Evolutionary conservation across 2,888 invertebrate species (phyloP).

Genomic region (Willowsia nigromaculata): DNA sequence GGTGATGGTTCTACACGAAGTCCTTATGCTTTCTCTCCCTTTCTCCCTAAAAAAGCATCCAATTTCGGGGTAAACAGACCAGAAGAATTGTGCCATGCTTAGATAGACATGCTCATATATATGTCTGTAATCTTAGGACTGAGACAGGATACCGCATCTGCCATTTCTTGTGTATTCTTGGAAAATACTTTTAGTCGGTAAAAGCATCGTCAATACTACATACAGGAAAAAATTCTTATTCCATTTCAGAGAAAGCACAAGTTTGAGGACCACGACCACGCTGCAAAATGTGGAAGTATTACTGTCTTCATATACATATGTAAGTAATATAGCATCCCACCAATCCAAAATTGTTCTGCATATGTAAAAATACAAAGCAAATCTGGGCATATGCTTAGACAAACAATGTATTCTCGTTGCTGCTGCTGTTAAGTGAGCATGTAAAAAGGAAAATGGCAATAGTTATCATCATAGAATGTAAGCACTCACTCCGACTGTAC

Average conservation of each 20-base stretch:
- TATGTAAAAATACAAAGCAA: constrained; percentile 15
- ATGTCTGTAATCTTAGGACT: constrained; percentile 1
- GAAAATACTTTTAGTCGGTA: constrained; percentile 29
- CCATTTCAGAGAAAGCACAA: background rate
- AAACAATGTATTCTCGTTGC: background rate
- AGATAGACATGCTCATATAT: constrained; percentile 50
- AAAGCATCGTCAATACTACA: constrained; percentile 31
- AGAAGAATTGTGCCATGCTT: constrained; percentile 67
- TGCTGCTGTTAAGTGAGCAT: constrained; percentile 23
- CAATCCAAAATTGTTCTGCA: constrained; percentile 3
- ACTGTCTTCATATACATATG: background rate
- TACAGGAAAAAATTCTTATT: background rate
- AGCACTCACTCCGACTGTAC: background rate
- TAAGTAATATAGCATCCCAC: background rate
- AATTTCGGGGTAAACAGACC: constrained; percentile 64
- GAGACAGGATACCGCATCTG: constrained; percentile 55
- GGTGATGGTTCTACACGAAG: background rate
- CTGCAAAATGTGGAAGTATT: background rate
- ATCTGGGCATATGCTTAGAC: background rate
- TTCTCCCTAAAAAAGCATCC: constrained; percentile 50
- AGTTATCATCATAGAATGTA: constrained; percentile 25
- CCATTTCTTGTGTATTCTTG: constrained; percentile 30
- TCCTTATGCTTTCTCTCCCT: background rate
- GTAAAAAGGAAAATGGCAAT: constrained; percentile 37
- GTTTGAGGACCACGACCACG: background rate